These are phyloP conservation scores for Conus ventricosus DNA, from an alignment of 1,140 invertebrate genomes.

Conservation along the genomic window DNA sequence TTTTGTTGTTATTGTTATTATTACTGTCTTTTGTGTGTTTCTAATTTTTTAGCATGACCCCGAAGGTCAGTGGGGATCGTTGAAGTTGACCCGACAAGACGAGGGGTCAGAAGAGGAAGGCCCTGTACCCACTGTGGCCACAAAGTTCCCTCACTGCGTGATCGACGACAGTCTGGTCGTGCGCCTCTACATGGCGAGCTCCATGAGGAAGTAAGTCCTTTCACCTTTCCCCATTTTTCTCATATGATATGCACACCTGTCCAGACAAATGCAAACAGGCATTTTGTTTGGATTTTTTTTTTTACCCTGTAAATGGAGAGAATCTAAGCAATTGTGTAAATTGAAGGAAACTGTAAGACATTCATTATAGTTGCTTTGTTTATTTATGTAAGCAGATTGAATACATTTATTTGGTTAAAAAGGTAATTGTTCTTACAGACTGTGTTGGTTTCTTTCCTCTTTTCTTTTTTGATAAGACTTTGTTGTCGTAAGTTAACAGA, in stretches of 20 bases:
- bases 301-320: too few species aligned
- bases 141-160: conserved; percentile 48
- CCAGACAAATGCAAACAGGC: too few species aligned
- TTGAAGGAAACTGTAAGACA: too few species aligned
- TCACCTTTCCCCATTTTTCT: background rate
- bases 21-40: background rate
- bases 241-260: background rate
- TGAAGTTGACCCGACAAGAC: conserved; percentile 19
- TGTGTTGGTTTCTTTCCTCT: too few species aligned
- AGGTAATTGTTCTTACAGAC: too few species aligned
- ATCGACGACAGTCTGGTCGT: conserved; percentile 44
- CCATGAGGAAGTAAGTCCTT: conserved; percentile 43
- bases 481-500: background rate
- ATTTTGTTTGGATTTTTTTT: too few species aligned
- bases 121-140: conserved; percentile 13
- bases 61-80: conserved; percentile 39
- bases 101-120: conserved; percentile 36
- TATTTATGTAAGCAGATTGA: too few species aligned
- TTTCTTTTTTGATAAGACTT: background rate
- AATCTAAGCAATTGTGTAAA: too few species aligned
- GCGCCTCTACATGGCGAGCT: conserved; percentile 44
- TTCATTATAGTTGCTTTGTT: too few species aligned
- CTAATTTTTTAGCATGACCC: conserved; percentile 47
- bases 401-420: too few species aligned
- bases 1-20: background rate